A percentile compares a stretch with the other conserved stretches of the same genome.
Conservation (phyloP, 35 echinoderm and acorn worm genomes). For the Lytechinus pictus region DNA sequence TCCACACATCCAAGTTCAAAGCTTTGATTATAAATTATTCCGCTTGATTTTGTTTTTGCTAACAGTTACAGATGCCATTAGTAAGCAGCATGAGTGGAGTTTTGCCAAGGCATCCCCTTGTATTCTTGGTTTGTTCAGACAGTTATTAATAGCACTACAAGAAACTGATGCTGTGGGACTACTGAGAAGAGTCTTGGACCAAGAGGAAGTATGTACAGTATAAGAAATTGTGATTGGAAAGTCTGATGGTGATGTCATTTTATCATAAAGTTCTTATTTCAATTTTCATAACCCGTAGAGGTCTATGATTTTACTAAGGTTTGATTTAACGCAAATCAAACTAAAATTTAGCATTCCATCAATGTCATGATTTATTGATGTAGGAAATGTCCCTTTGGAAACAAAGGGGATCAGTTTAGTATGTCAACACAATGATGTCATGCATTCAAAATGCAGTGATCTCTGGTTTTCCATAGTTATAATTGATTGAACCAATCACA, state of each 20-base stretch:
- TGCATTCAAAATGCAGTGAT: no score
- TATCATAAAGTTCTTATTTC: no score
- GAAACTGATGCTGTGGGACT: slow-evolving; percentile 40
- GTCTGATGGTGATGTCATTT: no score
- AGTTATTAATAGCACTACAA: slow-evolving; percentile 18
- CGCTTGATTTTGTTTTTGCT: not conserved
- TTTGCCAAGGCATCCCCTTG: slow-evolving; percentile 32
- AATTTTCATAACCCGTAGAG: no score
- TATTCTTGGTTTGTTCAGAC: not conserved
- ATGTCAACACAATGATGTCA: no score
- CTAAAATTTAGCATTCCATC: not conserved
- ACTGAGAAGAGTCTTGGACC: slow-evolving; percentile 34
- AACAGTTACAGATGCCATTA: slow-evolving; percentile 9
- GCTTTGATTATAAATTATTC: not conserved
- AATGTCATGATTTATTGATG: not conserved
- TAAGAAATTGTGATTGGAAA: no score
- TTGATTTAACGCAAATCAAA: no score
- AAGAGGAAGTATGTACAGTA: slow-evolving; percentile 16
- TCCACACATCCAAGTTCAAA: not conserved
- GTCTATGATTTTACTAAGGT: no score
- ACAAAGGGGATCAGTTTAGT: no score
- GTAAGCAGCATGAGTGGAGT: slow-evolving; percentile 43
- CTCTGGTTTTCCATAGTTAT: no score
- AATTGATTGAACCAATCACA: no score
- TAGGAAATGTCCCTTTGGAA: no score